Base-by-base conservation (phyloP, 2,797 vertebrate species). In the Enteromius mattozi region DNA sequence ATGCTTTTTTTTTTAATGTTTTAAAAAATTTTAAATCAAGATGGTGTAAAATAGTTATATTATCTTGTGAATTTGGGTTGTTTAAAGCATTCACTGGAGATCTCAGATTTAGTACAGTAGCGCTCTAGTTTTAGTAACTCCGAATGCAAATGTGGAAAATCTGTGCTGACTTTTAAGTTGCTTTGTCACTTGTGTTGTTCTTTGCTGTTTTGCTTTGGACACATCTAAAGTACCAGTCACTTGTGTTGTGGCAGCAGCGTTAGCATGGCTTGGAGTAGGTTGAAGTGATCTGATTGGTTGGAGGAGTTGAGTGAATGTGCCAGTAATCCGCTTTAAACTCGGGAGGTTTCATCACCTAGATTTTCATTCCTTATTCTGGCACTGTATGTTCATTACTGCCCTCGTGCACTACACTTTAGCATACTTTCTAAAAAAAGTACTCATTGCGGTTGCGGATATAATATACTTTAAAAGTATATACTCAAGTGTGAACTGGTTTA, bases 251-350 rank as follows among this genome's bases (percentile, higher is more conserved):
- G 17, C 16, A 12, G 17, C 16, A 12, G 77, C 21, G n/a, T 80
- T 84, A 63, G 70, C 47, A 3, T 21, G 61, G 40, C 49, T 81
- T 81, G 75, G 42, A 79, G 66, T 51, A 9, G 21, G 61, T 27
- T 82, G 79, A 66, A 61, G 54, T 78, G 30, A 78, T 74, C 65
- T 49, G 54, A 78, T 76, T 78, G 49, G 71, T 77, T 65, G 80
- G 45, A 49, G 37, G 27, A 49, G 54, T 65, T 72, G 13, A 81
- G 35, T 79, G 68, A 78, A 72, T 33, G 40, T 71, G 74, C 16
- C 47, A 27, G 3, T 85, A 75, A 81, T 85, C 86, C 54, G 51
- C 54, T 88, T 82, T 77, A 78, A 27, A 30, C 42, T 77, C 7
- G 12, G 61, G 7, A 74, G 45, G 45, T 63, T 85, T 45, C 68